Evolutionary conservation across 1,140 invertebrate genomes (phyloP), one percentile per base, ranked within the genome.

Genomic region (Drosophila seguyi): DNA sequence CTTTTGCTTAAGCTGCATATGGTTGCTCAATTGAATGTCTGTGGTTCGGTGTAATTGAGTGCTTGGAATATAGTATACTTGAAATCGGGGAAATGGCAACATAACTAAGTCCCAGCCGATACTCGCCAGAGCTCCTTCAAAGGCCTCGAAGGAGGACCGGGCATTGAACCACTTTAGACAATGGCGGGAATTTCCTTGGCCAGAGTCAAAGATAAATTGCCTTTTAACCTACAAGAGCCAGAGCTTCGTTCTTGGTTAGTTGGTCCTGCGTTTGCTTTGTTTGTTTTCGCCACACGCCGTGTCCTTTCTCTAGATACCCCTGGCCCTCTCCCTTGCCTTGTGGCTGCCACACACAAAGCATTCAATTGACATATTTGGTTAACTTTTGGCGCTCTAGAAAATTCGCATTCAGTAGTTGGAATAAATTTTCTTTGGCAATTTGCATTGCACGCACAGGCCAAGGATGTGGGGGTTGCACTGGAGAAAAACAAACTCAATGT

Each of bases 171-270:
- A 87, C 68, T 87, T 84, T 87, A 88, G 82, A 87, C 84, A 87
- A 87, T 84, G 76, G 83, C 80, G 72, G 61, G 65, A 73, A 86
- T 87, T 86, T 86, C 81, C 83, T 86, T 86, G 67, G 69, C 63
- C 44, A 90, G 88, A 87, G 84, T 90, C 85, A 87, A 87, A 87
- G 84, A 87, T 87, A 87, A 87, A 87, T 87, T 87, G 84, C 84
- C 78, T 87, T 87, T 87, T 87, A 87, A 87, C 81, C 84, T 87
- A 88, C 84, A 78, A n/a, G n/a, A n/a, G n/a, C n/a, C n/a, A 77
- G 31, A 53, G 68, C 84, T 80, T 52, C 75, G 65, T 67, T 86
- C 80, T 79, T 67, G 82, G 67, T 78, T 61, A 62, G 62, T 81
- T 79, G 76, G 55, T 78, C 73, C 76, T 87, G 76, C 39, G 27